Base-by-base conservation (phyloP, 2,797 vertebrate genomes). In the Tarsius wallacei region DNA sequence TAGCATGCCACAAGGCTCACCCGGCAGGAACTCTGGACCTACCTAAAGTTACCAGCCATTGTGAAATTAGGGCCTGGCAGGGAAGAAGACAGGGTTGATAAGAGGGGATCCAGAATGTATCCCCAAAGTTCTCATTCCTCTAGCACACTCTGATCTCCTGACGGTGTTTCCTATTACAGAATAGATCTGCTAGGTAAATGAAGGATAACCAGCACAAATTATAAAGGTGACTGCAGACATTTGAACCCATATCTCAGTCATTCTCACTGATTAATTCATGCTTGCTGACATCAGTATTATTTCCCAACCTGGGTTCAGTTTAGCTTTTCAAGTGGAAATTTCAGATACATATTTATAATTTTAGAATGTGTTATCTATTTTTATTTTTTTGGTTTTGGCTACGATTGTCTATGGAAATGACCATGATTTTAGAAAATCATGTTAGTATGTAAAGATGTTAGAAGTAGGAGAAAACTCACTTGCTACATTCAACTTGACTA, bases 311-410 rank as follows among this genome's bases (percentile, higher is more conserved):
- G 70, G 31, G 53, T 90, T 49, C 47, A 49, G 47, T 17, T 93
- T 74, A 90, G 53, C 47, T 68, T 93, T 84, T 84, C 64, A 81
- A 84, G 22, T 91, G 19, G 57, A 91, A 87, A 73, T 70, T 90
- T 96, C 36, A 83, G 10, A 36, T 57, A 31, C 6, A 2, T 66
- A 36, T 31, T 89, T 76, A 33, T 86, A 57, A 78, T 53, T 82
- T 93, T 61, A 76, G 53, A 87, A 87, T 22, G 21, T n/a, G 2
- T 47, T n/a, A 63, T 31, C 31, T 88, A 74, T 87, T 95, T 63
- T 73, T 63, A 4, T 83, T 84, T 4, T 91, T 47, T 42, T 73
- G 47, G 63, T 76, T 68, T 81, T 57, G 66, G 12, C n/a, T 71
- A 7, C 71, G 70, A 26, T n/a, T 76, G 21, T 66, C 13, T 15